These are phyloP conservation scores for Neodiprion virginianus DNA, from an alignment of 1,140 invertebrate genomes.

Conservation along the genomic window DNA sequence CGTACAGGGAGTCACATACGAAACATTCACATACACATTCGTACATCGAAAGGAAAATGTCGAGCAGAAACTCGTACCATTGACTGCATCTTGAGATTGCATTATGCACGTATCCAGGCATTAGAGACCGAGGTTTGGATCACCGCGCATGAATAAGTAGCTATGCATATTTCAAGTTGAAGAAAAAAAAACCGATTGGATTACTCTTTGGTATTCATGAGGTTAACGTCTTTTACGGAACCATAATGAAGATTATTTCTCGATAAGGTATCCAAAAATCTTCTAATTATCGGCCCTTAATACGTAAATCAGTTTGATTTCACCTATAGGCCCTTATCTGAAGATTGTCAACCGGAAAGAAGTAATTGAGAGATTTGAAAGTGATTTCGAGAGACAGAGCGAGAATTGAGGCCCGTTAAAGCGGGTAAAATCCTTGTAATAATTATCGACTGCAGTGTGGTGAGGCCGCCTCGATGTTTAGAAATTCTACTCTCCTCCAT, in stretches of 20 bases:
- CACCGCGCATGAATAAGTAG: no score
- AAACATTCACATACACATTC: no score
- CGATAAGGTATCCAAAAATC: slow-evolving; percentile 3
- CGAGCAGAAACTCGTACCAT: not conserved
- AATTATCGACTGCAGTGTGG: not conserved
- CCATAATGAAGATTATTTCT: not conserved
- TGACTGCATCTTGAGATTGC: no score
- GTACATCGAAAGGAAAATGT: no score
- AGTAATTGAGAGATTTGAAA: not conserved
- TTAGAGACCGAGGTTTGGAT: no score
- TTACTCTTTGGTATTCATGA: not conserved
- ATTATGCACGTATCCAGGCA: no score
- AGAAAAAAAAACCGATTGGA: not conserved
- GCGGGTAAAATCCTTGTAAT: not conserved
- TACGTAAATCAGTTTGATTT: not conserved
- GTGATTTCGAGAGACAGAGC: not conserved
- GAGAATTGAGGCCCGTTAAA: not conserved
- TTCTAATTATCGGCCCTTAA: not conserved
- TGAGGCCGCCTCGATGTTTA: not conserved
- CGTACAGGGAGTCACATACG: no score
- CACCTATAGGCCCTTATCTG: not conserved
- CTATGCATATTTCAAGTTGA: no score
- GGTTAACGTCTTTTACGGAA: not conserved
- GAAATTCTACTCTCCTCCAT: not conserved
- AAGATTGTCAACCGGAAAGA: slow-evolving; percentile 1